Base-by-base conservation (phyloP, 2,888 invertebrate species). In the Drosophila robusta region DNA sequence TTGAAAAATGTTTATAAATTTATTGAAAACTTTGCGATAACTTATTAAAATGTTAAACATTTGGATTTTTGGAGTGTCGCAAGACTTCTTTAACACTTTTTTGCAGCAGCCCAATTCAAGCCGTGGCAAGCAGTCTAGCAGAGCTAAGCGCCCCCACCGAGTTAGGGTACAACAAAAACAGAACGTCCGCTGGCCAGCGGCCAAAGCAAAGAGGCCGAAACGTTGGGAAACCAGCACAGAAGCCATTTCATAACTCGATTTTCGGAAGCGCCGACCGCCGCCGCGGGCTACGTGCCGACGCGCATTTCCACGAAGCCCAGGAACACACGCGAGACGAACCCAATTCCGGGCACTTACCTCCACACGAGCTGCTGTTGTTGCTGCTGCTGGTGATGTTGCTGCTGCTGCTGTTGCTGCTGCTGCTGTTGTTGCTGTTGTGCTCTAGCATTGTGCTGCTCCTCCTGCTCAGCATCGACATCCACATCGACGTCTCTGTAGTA, bases 401-500 rank as follows among this genome's bases (percentile, higher is more conserved):
- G 38, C 14, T 42, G 44, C 5, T 45, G 52, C 32, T 41, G 41
- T 7, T 26, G 26, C 0, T 42, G 44, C 4, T 45, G 52, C 24
- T n/a, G n/a, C n/a, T n/a, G n/a, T n/a, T 42, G 38, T 12, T 42
- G 44, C 5, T 41, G 41, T 8, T 29, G 26, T 7, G 9, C 29
- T 9, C 29, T 9, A 9, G 29, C 29, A 29, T 2, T 29, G 29
- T 29, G 74, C 60, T 86, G 89, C 11, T 52, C 56, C 47, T 81
- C 89, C 8, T 8, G 69, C 11, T 26, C 56, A 29, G 16, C 47
- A 46, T 61, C 65, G 45, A 78, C 80, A 41, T 90, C 90, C 72
- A 90, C 90, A 54, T 69, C 38, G 42, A 94, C 69, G 95, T 92
- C 91, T 95, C 81, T 95, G 92, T 96, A 96, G 92, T 96, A 96